phyloP scores from a whole-genome alignment of 1,140 invertebrate species.

The Drosophila bifasciata region DNA sequence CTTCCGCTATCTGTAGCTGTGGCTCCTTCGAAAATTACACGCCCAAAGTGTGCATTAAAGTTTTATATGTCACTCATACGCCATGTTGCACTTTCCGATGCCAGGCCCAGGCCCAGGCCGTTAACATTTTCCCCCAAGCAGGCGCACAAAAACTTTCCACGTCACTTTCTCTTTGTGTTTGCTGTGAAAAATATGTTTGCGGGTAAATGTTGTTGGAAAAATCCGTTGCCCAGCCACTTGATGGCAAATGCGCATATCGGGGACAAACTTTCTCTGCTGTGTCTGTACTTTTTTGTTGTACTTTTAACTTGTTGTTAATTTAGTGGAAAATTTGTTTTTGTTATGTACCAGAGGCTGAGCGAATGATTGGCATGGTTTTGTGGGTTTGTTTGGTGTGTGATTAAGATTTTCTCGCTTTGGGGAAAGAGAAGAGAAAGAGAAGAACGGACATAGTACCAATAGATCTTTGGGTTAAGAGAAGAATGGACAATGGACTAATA shows the following conservation, averaged over 20 bases:
- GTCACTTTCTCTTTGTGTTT: constrained; percentile 32
- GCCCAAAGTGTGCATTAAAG: constrained; percentile 66
- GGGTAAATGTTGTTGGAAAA: constrained; percentile 20
- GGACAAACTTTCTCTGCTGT: constrained; percentile 16
- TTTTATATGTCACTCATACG: constrained; percentile 74
- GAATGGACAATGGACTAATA: too few species aligned
- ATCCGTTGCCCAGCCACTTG: constrained; percentile 51
- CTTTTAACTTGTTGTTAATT: constrained; percentile 59
- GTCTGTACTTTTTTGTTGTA: constrained; percentile 4
- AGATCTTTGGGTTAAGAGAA: too few species aligned
- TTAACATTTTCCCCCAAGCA: constrained; percentile 44
- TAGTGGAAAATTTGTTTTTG: constrained; percentile 69
- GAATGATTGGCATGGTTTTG: background rate
- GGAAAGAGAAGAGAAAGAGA: too few species aligned
- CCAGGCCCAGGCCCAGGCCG: constrained; percentile 12
- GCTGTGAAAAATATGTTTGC: constrained; percentile 14
- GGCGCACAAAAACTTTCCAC: constrained; percentile 21
- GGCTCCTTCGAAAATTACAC: constrained; percentile 37
- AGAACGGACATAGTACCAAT: too few species aligned
- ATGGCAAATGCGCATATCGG: constrained; percentile 62
- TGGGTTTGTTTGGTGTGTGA: constrained; percentile 5
- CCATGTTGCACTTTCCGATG: constrained; percentile 64
- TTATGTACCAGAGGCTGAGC: too few species aligned
- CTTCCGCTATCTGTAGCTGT: constrained; percentile 13
- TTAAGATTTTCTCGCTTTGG: constrained; percentile 14